A percentile compares a stretch with the other conserved stretches of the same genome.
Conservation (phyloP, 2,888 invertebrate genomes). For the Odontothrips loti region DNA sequence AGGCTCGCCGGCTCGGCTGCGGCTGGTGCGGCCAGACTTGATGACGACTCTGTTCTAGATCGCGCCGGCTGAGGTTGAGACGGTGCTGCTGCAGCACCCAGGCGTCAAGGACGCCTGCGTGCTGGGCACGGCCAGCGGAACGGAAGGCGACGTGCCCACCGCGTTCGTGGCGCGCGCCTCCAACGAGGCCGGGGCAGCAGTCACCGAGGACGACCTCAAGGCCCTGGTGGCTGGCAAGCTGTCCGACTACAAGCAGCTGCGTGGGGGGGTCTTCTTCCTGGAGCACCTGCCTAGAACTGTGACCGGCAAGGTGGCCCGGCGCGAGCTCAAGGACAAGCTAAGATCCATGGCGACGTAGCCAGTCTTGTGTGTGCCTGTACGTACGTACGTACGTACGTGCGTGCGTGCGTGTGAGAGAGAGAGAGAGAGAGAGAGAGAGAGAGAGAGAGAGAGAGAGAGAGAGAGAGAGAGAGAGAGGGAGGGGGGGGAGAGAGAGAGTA, state of each 20-base stretch:
- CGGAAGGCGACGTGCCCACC: not conserved
- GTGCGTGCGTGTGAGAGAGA: too few relatives aligned
- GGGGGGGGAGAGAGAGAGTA: too few relatives aligned
- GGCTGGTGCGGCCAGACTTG: not conserved
- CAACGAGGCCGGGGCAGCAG: not conserved
- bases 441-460: too few relatives aligned
- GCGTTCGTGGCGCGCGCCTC: not conserved
- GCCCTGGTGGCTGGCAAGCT: not conserved
- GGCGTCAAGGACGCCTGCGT: not conserved
- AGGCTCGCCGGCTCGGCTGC: not conserved
- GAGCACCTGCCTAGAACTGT: not conserved
- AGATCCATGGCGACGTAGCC: too few relatives aligned
- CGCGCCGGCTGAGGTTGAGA: not conserved
- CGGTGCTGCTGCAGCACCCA: not conserved
- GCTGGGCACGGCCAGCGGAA: not conserved
- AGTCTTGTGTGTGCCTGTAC: too few relatives aligned
- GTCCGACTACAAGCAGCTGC: slow-evolving; percentile 5
- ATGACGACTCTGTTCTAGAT: not conserved
- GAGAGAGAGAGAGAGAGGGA: too few relatives aligned
- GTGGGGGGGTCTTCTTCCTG: not conserved
- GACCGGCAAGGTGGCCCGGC: not conserved
- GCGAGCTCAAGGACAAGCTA: not conserved
- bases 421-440: too few relatives aligned
- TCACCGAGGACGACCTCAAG: not conserved
- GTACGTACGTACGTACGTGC: too few relatives aligned